Evolutionary conservation across 2,113 vertebrate genomes (phyloP).

Genomic region (Megalops atlanticus): DNA sequence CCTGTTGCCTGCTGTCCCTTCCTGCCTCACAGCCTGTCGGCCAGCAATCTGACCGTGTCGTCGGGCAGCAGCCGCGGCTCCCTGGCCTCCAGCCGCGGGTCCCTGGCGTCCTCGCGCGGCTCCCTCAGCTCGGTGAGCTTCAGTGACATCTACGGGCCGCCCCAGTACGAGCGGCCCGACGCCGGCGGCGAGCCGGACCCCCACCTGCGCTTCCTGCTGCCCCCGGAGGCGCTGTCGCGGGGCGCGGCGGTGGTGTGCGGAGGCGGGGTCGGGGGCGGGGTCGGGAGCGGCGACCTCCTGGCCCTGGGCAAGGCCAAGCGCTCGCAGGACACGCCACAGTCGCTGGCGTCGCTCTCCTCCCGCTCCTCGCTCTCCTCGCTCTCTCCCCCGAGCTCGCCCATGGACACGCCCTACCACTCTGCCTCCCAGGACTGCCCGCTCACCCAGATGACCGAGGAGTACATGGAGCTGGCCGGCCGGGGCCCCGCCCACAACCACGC

Average conservation of each 20-base stretch:
- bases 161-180: slow-evolving; percentile 87
- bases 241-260: slow-evolving; percentile 60
- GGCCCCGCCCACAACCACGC: slow-evolving; percentile 59
- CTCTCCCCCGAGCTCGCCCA: slow-evolving; percentile 92
- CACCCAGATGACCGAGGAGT: slow-evolving; percentile 86
- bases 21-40: slow-evolving; percentile 78
- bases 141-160: slow-evolving; percentile 94
- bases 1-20: slow-evolving; percentile 8
- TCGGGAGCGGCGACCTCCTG: slow-evolving; percentile 63
- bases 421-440: slow-evolving; percentile 85
- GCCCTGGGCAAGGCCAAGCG: slow-evolving; percentile 77
- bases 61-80: slow-evolving; percentile 96
- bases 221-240: slow-evolving; percentile 74
- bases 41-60: slow-evolving; percentile 92
- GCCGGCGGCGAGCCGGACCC: slow-evolving; percentile 71
- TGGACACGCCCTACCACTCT: slow-evolving; percentile 90
- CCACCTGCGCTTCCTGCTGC: slow-evolving; percentile 82
- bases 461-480: slow-evolving; percentile 85
- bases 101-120: slow-evolving; percentile 90
- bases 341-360: slow-evolving; percentile 89
- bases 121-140: slow-evolving; percentile 97
- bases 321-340: slow-evolving; percentile 89
- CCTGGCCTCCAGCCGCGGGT: slow-evolving; percentile 90
- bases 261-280: too few species aligned
- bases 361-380: slow-evolving; percentile 92